Conservation (phyloP, 1,140 invertebrate genomes). For the Drosophila repleta region DNA sequence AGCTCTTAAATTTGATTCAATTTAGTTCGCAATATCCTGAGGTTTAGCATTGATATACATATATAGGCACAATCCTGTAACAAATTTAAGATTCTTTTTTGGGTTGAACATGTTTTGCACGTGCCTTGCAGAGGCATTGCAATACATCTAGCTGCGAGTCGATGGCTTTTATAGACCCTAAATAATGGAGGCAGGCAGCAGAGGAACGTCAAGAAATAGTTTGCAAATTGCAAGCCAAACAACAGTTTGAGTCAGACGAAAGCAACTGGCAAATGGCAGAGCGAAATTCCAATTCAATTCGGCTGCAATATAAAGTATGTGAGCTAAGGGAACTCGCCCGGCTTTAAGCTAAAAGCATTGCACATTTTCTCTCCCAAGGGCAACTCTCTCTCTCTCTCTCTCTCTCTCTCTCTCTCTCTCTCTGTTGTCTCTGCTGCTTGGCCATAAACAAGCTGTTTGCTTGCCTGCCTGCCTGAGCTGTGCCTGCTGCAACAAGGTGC, state of each 20-base stretch:
- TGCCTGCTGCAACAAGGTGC: slow-evolving; percentile 61
- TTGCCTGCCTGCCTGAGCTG: slow-evolving; percentile 11
- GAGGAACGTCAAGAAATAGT: no score
- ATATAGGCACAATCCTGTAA: no score
- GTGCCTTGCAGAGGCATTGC: neutral
- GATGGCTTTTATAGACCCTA: no score
- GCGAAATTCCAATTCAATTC: slow-evolving; percentile 3
- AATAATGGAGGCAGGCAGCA: no score
- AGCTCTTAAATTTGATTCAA: neutral
- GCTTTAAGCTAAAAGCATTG: neutral
- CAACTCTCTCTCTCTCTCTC: slow-evolving; percentile 2
- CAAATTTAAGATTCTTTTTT: neutral
- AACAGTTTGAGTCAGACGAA: no score
- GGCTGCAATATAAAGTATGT: slow-evolving; percentile 5
- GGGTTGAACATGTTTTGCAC: neutral
- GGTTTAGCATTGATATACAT: no score
- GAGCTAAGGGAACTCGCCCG: neutral
- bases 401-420: neutral
- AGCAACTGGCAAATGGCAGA: neutral
- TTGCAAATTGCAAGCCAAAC: no score
- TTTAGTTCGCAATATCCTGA: neutral
- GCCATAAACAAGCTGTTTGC: slow-evolving; percentile 61
- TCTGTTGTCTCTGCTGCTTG: slow-evolving; percentile 42
- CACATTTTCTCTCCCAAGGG: slow-evolving; percentile 4
- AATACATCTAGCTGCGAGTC: no score